Evolutionary conservation across 2,797 vertebrate species (phyloP).

Genomic region (Fundulus diaphanus): DNA sequence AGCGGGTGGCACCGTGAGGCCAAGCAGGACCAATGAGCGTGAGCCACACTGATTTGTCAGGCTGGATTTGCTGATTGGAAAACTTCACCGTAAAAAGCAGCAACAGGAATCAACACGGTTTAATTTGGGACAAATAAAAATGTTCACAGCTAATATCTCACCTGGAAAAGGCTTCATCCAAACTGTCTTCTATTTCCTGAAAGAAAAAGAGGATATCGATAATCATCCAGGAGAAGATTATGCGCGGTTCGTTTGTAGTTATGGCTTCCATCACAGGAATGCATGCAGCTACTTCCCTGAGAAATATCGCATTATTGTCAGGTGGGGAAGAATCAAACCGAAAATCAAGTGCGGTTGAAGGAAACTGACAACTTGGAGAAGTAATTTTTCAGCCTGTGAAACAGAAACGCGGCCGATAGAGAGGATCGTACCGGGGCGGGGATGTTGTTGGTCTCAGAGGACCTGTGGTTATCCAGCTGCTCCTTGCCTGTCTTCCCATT

Average conservation of each 20-base stretch:
- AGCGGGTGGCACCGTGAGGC: conserved; percentile 31
- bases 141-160: conserved; percentile 54
- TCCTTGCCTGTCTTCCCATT: conserved; percentile 64
- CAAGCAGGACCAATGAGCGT: conserved; percentile 1
- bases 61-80: conserved; percentile 3
- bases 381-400: not conserved
- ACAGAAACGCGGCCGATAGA: not conserved
- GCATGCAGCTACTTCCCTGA: not conserved
- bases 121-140: not conserved
- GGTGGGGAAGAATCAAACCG: not conserved
- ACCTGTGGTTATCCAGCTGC: conserved; percentile 72
- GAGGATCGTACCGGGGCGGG: conserved; percentile 82
- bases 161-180: conserved; percentile 97
- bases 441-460: conserved; percentile 73
- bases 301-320: not conserved
- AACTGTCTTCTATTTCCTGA: conserved; percentile 89
- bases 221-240: not conserved
- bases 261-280: not conserved
- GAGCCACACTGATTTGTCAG: not conserved
- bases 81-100: conserved; percentile 14
- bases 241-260: not conserved
- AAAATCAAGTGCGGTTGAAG: not conserved
- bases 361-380: not conserved
- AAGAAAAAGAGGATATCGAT: conserved; percentile 31
- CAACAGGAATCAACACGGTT: conserved; percentile 16